phyloP scores from a whole-genome alignment of 2,113 vertebrate genomes.

The Phocoena sinus region DNA sequence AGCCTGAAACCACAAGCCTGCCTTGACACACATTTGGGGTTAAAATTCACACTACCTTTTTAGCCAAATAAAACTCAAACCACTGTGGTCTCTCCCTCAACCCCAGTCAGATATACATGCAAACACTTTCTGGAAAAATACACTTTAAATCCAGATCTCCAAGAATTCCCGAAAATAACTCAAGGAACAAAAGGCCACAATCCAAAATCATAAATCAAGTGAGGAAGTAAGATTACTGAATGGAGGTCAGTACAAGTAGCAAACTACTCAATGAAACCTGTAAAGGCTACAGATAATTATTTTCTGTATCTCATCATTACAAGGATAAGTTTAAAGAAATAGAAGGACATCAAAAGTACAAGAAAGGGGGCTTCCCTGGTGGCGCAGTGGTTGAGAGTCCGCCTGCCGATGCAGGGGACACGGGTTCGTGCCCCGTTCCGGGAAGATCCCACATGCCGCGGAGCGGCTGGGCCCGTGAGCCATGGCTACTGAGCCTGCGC shows the following conservation, averaged over 20 bases:
- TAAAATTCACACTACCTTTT: neutral
- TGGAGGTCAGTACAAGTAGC: neutral
- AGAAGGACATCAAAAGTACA: neutral
- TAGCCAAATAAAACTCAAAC: neutral
- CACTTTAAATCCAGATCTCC: neutral
- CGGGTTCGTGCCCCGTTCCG: too few relatives aligned
- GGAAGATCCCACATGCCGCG: too few relatives aligned
- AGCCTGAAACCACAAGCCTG: neutral
- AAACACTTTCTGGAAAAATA: neutral
- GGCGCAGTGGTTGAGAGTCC: too few relatives aligned
- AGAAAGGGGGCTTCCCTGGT: neutral
- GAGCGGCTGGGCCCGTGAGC: too few relatives aligned
- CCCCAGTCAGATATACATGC: neutral
- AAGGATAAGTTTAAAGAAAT: neutral
- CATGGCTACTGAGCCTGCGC: too few relatives aligned
- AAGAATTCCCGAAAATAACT: neutral
- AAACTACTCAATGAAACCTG: neutral
- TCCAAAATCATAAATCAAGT: neutral
- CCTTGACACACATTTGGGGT: neutral
- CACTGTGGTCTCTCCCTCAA: neutral
- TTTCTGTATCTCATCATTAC: neutral
- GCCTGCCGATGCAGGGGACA: too few relatives aligned
- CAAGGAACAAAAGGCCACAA: neutral
- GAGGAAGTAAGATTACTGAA: neutral
- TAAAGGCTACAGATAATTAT: neutral